Base-by-base conservation (phyloP, 2,888 invertebrate species). In the Eumacrocentrus americanus region DNA sequence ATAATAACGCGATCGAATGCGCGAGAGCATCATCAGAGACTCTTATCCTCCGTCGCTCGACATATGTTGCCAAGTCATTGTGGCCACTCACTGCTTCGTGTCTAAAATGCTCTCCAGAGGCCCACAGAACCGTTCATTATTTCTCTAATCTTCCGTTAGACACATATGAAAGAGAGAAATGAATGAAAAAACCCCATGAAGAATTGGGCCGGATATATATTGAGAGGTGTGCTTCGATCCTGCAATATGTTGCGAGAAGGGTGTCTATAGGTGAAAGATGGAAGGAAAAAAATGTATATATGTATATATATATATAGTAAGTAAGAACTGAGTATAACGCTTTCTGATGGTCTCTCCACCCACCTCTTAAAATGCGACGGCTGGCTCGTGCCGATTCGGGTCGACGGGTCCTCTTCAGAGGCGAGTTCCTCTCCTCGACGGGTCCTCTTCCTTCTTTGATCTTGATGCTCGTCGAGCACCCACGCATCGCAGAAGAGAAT, bases 1-100 rank as follows among this genome's bases (percentile, higher is more conserved):
- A 70, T 78, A 76, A 79, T 78, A 72, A 73, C 72, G 71, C 63
- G 65, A 71, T 71, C 68, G 62, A 74, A 78, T 78, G 76, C 78
- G 69, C 72, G 67, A 40, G 64, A 52, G 59, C 60, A 58, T 47
- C 34, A 14, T 48, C 50, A 58, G 35, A 50, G 42, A 65, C 53
- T 51, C 48, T 62, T 63, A 61, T 34, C 50, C 38, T 34, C 42
- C 55, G 23, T 63, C 73, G 73, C 71, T 72, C 70, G 67, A 74
- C 78, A 78, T 78, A 78, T 78, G 78, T 74, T 76, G 64, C 71
- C 40, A 60, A 69, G 68, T 69, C 72, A 72, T 76, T 71, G 72
- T 74, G 52, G 40, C 50, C 47, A 52, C 58, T 53, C 50, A 51
- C 47, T 12, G 22, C 38, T 61, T 59, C 60, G 58, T 64, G 57